Base-by-base conservation (phyloP, 1,140 invertebrate species). In the Coboldia fuscipes region DNA sequence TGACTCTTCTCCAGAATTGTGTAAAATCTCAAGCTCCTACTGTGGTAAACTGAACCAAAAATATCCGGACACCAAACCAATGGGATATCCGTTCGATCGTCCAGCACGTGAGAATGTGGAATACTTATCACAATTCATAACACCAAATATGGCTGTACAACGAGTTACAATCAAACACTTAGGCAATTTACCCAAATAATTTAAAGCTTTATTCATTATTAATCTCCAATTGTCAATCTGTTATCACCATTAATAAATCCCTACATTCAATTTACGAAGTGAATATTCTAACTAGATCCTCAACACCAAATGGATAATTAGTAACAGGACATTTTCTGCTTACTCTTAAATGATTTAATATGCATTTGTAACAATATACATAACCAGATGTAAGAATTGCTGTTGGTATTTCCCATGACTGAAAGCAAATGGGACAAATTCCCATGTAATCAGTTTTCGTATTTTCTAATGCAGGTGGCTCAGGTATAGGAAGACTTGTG, bases 11-110 rank as follows among this genome's bases (percentile, higher is more conserved):
- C 37, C 51, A 2, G 35, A 35, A 6, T 48, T 52, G 3, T 76
- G 73, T 43, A 63, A 63, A 30, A 68, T 72, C 39, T 70, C 70
- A 2, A 60, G 62, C 3, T 70, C 65, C 37, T 76, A 69, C 51
- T 77, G 73, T 46, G 73, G 73, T 9, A 57, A 76, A 38, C 61
- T 67, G 16, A 66, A 76, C 49, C 50, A 60, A 10, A 58, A 63
- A 40, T 77, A 73, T 50, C 73, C 72, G 0, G 73, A 78, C 49
- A 50, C 50, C 3, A 54, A 63, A n/a, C 48, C 67, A 6, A 78
- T 78, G 74, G 73, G 72, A 19, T 77, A 62, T 58, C 72, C 72
- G 23, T 75, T 77, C 53, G 72, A 77, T 51, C 57, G 72, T 3
- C 45, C 50, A 36, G 57, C 58, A 1, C 41, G 56, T 19, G 8